A percentile compares a stretch with the other conserved stretches of the same genome.
Conservation (phyloP, 2,888 invertebrate species). For the Pogonocherus hispidulus region DNA sequence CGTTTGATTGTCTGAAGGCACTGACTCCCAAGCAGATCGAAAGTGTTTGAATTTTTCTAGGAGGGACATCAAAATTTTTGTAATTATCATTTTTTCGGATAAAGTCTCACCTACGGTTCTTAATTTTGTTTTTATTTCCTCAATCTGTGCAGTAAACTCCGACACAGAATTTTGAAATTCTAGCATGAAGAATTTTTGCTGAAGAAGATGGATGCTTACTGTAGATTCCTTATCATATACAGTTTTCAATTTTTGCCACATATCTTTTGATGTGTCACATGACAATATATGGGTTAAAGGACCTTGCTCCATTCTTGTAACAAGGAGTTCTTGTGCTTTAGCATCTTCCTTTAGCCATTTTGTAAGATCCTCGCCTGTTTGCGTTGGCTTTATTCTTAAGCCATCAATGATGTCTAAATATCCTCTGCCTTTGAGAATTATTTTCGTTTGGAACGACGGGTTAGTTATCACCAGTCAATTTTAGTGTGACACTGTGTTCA, state of each 20-base stretch:
- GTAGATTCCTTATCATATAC: slow-evolving; percentile 43
- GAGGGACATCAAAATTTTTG: slow-evolving; percentile 43
- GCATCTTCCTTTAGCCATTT: slow-evolving; percentile 47
- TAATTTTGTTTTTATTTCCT: slow-evolving; percentile 45
- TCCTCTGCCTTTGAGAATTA: slow-evolving; percentile 34
- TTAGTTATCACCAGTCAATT: slow-evolving; percentile 41
- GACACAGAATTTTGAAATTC: slow-evolving; percentile 31
- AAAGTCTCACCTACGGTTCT: slow-evolving; percentile 41
- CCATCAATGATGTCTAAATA: slow-evolving; percentile 27
- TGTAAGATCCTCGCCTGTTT: slow-evolving; percentile 5
- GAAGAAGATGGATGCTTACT: slow-evolving; percentile 40
- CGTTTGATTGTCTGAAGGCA: slow-evolving; percentile 46
- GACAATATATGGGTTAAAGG: slow-evolving; percentile 44
- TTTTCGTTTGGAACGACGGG: slow-evolving; percentile 38
- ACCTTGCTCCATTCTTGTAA: slow-evolving; percentile 45
- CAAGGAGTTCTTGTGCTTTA: slow-evolving; percentile 49
- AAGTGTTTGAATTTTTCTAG: slow-evolving; percentile 45
- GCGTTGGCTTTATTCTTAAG: slow-evolving; percentile 6
- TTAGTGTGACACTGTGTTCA: too few species aligned
- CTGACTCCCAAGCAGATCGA: slow-evolving; percentile 48
- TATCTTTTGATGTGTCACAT: slow-evolving; percentile 40
- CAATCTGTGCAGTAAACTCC: slow-evolving; percentile 34
- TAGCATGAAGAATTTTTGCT: slow-evolving; percentile 37
- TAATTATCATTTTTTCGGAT: slow-evolving; percentile 46
- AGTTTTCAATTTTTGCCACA: slow-evolving; percentile 48